These are phyloP conservation scores for Villa cingulata DNA, from an alignment of 2,888 invertebrate genomes.

Conservation along the genomic window DNA sequence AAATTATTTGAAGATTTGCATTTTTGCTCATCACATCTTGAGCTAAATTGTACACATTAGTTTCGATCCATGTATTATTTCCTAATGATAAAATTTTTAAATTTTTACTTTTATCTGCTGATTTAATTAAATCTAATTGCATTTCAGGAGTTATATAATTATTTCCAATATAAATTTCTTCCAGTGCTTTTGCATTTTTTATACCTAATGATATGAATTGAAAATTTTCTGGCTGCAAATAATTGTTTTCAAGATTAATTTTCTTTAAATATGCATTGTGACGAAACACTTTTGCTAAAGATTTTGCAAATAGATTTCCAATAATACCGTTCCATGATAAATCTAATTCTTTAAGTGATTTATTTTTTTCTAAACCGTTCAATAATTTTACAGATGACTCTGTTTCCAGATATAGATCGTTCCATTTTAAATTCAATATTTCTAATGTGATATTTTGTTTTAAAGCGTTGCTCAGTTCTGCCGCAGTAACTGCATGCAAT, in stretches of 20 bases:
- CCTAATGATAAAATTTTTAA: conserved; percentile 9
- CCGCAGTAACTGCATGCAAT: conserved; percentile 1
- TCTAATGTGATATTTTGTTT: conserved; percentile 3
- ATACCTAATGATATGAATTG: conserved; percentile 2
- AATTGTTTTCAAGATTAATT: conserved; percentile 10
- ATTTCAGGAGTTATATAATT: conserved; percentile 5
- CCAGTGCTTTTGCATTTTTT: conserved; percentile 1
- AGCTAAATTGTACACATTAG: conserved; percentile 2
- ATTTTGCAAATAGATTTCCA: conserved; percentile 4
- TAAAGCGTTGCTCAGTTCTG: conserved; percentile 3
- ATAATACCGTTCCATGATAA: conserved; percentile 13
- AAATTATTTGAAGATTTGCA: conserved; percentile 7
- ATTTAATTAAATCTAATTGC: conserved; percentile 3
- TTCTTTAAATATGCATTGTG: background rate
- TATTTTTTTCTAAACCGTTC: conserved; percentile 8
- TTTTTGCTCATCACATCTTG: background rate
- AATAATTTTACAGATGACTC: conserved; percentile 4
- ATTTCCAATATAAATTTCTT: conserved; percentile 12
- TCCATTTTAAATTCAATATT: conserved; percentile 11
- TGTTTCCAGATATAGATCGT: conserved; percentile 9
- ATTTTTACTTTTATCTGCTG: background rate
- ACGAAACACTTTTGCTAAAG: conserved; percentile 4
- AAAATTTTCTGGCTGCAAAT: conserved; percentile 4
- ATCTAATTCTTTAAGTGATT: conserved; percentile 7
- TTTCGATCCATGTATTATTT: conserved; percentile 4